Conservation (phyloP, 2,797 vertebrate species). For the Centroberyx gerrardi region DNA sequence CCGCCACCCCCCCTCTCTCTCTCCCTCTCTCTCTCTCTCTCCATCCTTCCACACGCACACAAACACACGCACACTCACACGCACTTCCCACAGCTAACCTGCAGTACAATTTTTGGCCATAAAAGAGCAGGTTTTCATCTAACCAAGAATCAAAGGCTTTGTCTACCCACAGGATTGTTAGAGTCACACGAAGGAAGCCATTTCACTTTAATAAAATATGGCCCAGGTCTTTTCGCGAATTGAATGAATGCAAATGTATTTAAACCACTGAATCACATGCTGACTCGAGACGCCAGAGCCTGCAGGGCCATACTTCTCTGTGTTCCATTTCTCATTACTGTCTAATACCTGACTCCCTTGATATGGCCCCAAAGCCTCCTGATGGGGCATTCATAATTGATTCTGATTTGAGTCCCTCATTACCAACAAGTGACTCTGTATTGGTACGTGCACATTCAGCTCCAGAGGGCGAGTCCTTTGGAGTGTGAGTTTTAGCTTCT, state of each 20-base stretch:
- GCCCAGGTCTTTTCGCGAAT: slow-evolving; percentile 51
- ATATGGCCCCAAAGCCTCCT: slow-evolving; percentile 76
- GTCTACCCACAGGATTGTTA: slow-evolving; percentile 69
- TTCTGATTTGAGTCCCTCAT: slow-evolving; percentile 81
- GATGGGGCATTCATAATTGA: slow-evolving; percentile 85
- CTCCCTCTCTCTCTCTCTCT: slow-evolving; percentile 33
- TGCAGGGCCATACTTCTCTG: slow-evolving; percentile 73
- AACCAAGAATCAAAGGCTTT: slow-evolving; percentile 72
- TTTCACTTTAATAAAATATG: slow-evolving; percentile 79
- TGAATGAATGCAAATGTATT: slow-evolving; percentile 83
- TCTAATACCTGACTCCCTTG: slow-evolving; percentile 76
- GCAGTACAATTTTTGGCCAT: slow-evolving; percentile 44
- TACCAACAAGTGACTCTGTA: slow-evolving; percentile 80
- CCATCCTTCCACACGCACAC: not conserved
- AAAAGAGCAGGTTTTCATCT: slow-evolving; percentile 64
- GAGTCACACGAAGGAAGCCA: slow-evolving; percentile 62
- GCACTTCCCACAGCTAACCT: not conserved
- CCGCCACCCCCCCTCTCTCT: not conserved
- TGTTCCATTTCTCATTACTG: slow-evolving; percentile 82
- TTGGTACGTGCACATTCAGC: slow-evolving; percentile 55
- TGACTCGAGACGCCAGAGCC: slow-evolving; percentile 73
- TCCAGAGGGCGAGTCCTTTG: slow-evolving; percentile 69
- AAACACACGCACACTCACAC: not conserved
- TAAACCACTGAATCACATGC: slow-evolving; percentile 72
- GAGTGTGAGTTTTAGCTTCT: slow-evolving; percentile 58